Conservation (phyloP, 2,888 invertebrate genomes). For the Falcaria lacertinaria region DNA sequence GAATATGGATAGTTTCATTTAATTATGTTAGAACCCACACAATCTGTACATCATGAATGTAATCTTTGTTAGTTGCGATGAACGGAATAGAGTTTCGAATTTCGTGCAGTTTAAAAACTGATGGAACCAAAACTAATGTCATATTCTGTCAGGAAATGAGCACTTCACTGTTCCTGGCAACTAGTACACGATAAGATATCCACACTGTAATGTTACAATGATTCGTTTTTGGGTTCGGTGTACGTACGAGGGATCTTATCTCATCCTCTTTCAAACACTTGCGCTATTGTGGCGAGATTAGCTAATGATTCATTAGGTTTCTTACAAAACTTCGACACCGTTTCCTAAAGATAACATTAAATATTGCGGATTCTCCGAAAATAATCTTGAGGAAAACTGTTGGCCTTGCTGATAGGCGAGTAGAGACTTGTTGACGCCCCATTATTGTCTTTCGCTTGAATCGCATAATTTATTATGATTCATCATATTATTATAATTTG, state of each 20-base stretch:
- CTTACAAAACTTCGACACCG: slow-evolving; percentile 27
- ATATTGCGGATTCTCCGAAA: slow-evolving; percentile 13
- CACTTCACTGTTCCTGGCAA: slow-evolving; percentile 25
- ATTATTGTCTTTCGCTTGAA: no score
- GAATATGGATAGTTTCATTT: no score
- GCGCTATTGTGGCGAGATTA: slow-evolving; percentile 58
- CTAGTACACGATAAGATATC: slow-evolving; percentile 55
- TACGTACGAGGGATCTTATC: slow-evolving; percentile 50
- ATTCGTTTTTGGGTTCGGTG: slow-evolving; percentile 57
- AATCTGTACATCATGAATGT: no score
- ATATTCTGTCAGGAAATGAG: slow-evolving; percentile 16
- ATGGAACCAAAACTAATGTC: not conserved
- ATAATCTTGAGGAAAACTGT: slow-evolving; percentile 15
- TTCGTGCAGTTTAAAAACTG: not conserved
- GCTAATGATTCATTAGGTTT: slow-evolving; percentile 59
- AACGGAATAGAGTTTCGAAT: no score
- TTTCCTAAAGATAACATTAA: slow-evolving; percentile 22
- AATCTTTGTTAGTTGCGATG: no score
- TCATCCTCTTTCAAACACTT: slow-evolving; percentile 58
- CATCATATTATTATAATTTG: no score
- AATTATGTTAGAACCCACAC: no score
- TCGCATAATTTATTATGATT: no score
- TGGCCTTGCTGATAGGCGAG: slow-evolving; percentile 5
- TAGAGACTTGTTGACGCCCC: not conserved
- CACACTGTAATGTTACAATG: slow-evolving; percentile 44